Evolutionary conservation across 2,113 vertebrate genomes (phyloP).

Genomic region (Craseonycteris thonglongyai): DNA sequence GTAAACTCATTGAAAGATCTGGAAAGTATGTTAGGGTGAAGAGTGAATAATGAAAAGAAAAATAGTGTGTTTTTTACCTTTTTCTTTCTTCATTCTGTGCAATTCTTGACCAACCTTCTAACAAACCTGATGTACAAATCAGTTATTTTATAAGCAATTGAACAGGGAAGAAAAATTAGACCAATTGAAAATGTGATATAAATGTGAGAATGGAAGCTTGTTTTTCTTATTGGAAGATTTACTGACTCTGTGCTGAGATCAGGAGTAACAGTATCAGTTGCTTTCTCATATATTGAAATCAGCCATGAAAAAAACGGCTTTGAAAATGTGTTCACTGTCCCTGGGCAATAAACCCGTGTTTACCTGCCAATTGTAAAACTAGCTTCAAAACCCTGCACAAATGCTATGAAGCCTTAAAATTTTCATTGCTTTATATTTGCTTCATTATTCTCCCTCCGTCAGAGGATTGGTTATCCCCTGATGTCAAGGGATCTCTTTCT

Average conservation of each 20-base stretch:
- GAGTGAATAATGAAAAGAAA: too few relatives aligned
- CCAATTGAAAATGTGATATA: background rate
- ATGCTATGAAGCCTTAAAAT: background rate
- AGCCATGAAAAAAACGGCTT: background rate
- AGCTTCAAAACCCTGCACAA: background rate
- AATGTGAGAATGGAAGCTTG: background rate
- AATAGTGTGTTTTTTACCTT: too few relatives aligned
- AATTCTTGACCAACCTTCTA: too few relatives aligned
- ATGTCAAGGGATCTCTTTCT: background rate
- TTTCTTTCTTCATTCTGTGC: too few relatives aligned
- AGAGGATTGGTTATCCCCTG: background rate
- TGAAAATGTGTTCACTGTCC: background rate
- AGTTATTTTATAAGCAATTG: background rate
- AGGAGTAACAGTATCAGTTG: background rate
- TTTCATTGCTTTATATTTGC: background rate
- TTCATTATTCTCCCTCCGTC: background rate
- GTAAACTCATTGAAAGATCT: too few relatives aligned
- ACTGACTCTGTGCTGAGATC: background rate
- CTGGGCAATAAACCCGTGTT: background rate
- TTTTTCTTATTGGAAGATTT: background rate
- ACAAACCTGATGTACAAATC: background rate
- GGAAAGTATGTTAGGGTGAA: too few relatives aligned
- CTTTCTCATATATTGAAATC: background rate
- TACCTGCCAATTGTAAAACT: background rate
- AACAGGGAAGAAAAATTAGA: background rate